Percentiles rank a stretch among this genome's conserved stretches.
phyloP scores from a whole-genome alignment of 2,797 vertebrate genomes.

The Microctenopoma stevenorrisi region DNA sequence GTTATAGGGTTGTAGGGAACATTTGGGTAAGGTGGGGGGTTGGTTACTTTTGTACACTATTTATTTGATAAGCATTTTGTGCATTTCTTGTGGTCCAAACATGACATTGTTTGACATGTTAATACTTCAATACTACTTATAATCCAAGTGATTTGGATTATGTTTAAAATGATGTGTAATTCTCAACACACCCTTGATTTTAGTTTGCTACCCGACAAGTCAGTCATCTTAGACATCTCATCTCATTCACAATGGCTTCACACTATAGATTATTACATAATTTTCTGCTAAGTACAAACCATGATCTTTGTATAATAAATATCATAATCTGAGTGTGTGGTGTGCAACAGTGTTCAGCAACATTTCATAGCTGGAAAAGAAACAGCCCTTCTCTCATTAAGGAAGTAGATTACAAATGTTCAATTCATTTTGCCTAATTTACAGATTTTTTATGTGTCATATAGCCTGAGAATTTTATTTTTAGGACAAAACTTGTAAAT shows the following conservation, averaged over 20 bases:
- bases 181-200: conserved; percentile 21
- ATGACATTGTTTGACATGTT: conserved; percentile 56
- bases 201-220: conserved; percentile 6
- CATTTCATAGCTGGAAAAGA: conserved; percentile 43
- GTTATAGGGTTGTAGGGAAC: conserved; percentile 8
- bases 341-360: conserved; percentile 21
- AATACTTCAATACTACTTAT: conserved; percentile 67
- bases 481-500: conserved; percentile 94
- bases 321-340: conserved; percentile 14
- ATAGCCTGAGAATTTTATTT: conserved; percentile 99
- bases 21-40: conserved; percentile 21
- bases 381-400: conserved; percentile 65
- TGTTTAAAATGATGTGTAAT: conserved; percentile 10
- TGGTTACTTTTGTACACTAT: conserved; percentile 74
- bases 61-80: conserved; percentile 76
- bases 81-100: conserved; percentile 62
- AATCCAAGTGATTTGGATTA: conserved; percentile 30
- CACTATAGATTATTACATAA: conserved; percentile 7
- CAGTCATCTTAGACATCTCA: conserved; percentile 30
- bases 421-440: conserved; percentile 82
- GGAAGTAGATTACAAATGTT: conserved; percentile 75
- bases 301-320: conserved; percentile 1
- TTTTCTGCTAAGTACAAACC: conserved; percentile 25
- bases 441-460: conserved; percentile 88
- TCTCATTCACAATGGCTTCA: background rate